Conservation (phyloP, 2,113 vertebrate species). For the Motacilla alba region DNA sequence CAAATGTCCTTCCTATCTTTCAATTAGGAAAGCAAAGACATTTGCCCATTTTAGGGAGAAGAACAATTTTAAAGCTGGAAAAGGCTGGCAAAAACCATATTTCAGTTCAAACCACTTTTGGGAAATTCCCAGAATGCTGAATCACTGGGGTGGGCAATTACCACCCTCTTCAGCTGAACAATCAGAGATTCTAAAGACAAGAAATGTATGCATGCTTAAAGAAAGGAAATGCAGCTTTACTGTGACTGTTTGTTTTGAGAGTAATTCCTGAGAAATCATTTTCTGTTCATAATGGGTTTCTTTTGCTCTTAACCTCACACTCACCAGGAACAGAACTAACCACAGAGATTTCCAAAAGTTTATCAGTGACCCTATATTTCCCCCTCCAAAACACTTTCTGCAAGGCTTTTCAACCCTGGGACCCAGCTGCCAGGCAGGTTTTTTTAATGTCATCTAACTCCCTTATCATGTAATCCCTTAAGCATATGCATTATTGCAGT, state of each 20-base stretch:
- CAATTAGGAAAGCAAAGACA: neutral
- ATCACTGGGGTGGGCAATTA: slow-evolving; percentile 29
- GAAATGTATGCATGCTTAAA: neutral
- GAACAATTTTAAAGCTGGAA: neutral
- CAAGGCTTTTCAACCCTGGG: neutral
- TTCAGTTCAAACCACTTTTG: neutral
- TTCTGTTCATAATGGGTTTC: neutral
- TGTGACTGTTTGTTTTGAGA: neutral
- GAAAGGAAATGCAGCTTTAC: slow-evolving; percentile 12
- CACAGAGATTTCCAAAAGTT: neutral
- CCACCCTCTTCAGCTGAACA: neutral
- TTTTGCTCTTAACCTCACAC: neutral
- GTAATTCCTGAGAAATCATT: neutral
- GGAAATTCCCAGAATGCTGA: slow-evolving; percentile 47
- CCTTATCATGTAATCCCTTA: neutral
- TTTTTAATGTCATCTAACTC: neutral
- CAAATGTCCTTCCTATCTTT: neutral
- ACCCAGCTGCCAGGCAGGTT: neutral
- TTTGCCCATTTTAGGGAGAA: slow-evolving; percentile 14
- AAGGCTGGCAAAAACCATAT: slow-evolving; percentile 3
- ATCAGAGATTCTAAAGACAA: neutral
- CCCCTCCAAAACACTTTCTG: neutral
- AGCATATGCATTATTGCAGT: neutral
- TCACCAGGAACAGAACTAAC: neutral
- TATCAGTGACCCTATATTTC: neutral